Percentiles rank a stretch among this genome's conserved stretches.
Evolutionary conservation across 2,113 vertebrate genomes (phyloP).

Genomic region (Colius striatus): DNA sequence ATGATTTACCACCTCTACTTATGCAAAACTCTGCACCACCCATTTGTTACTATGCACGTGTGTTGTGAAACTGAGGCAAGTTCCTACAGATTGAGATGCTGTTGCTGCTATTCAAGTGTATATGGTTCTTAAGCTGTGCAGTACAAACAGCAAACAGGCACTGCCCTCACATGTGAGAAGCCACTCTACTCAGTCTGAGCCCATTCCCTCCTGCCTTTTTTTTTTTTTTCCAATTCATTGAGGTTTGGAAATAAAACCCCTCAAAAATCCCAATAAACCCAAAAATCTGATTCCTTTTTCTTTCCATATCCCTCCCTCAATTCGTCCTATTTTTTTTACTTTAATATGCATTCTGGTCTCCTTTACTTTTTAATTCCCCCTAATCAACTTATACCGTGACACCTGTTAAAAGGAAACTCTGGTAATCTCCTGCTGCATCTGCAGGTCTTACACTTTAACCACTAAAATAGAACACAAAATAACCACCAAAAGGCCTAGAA

Average conservation of each 20-base stretch:
- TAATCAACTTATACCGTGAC: background rate
- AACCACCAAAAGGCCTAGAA: background rate
- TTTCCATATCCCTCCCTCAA: background rate
- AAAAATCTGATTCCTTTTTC: background rate
- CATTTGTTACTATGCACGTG: background rate
- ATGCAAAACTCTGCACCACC: background rate
- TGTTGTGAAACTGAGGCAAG: background rate
- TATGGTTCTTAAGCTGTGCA: background rate
- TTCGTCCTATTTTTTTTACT: background rate
- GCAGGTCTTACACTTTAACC: background rate
- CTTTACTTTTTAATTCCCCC: background rate
- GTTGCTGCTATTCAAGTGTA: background rate
- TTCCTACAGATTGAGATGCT: background rate
- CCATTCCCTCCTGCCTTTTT: rapidly evolving
- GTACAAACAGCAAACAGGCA: background rate
- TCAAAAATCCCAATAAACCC: background rate
- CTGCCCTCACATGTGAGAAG: background rate
- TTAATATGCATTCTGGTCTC: background rate
- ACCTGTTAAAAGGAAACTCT: background rate
- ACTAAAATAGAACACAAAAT: background rate
- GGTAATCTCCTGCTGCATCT: background rate
- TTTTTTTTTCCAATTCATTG: background rate
- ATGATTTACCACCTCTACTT: background rate
- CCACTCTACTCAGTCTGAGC: background rate
- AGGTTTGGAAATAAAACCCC: background rate